Base-by-base conservation (phyloP, 2,797 vertebrate species). In the Enteromius radiatus region DNA sequence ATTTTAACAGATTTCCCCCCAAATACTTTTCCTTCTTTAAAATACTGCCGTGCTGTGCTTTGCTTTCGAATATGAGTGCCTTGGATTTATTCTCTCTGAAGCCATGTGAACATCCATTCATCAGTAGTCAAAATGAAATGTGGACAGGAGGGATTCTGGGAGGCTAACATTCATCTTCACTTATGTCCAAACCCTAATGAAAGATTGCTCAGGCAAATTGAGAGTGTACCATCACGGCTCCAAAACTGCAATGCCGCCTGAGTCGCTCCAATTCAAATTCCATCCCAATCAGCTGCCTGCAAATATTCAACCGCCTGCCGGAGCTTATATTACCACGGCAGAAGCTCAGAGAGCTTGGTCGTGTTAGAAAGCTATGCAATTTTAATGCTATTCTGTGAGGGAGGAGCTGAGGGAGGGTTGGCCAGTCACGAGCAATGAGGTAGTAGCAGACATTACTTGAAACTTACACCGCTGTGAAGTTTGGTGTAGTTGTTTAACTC, bases 381-480 rank as follows among this genome's bases (percentile, higher is more conserved):
- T 81, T 82, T 83, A 70, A 85, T 86, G 69, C 78, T 77, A 59
- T 78, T 26, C 71, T 38, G 1, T 2, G 43, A 31, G n/a, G 70
- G 49, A 67, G 64, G 52, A 73, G 56, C 64, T 74, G 17, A 26
- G 33, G 75, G 61, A 68, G 64, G 80, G 43, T 78, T 17, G 21
- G 74, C 69, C 67, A 4, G 4, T 71, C 61, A 77, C 2, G 5
- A 64, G 79, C 54, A 56, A 83, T 84, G 68, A 43, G 38, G 49
- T 33, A 28, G 28, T 67, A 80, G 65, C 47, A 77, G 75, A 75
- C 43, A 80, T 73, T 84, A 45, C 64, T 83, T 84, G 69, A 79
- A 88, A 88, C 89, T 87, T 87, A 85, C 76, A 83, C 68, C 61
- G 56, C 81, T 87, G 81, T 86, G 87, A 89, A 88, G 86, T 89